phyloP scores from a whole-genome alignment of 2,797 vertebrate genomes.

The Perodicticus potto region DNA sequence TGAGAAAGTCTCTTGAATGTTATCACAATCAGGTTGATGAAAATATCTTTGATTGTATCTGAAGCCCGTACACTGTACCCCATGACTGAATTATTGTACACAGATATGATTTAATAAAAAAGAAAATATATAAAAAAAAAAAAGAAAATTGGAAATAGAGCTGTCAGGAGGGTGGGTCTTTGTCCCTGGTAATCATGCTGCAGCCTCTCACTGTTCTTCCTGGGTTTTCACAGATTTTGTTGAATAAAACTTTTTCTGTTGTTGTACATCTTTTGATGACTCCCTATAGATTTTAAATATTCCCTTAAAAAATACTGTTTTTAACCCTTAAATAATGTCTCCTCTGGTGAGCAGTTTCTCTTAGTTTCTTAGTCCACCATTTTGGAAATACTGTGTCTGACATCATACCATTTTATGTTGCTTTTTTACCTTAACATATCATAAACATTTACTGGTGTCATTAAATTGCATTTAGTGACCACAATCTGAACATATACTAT shows the following conservation, averaged over 20 bases:
- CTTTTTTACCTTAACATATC: background rate
- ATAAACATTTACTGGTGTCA: background rate
- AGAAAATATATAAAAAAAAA: too few relatives aligned
- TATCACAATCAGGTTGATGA: too few relatives aligned
- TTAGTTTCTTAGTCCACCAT: background rate
- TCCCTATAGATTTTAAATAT: background rate
- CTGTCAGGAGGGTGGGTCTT: background rate
- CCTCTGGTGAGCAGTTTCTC: background rate
- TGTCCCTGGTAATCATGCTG: background rate
- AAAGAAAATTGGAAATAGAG: background rate
- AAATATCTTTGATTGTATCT: too few relatives aligned
- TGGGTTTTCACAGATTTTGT: background rate
- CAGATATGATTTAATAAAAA: too few relatives aligned
- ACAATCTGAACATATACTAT: background rate
- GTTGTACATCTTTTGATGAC: background rate
- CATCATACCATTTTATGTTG: background rate
- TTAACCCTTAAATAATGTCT: background rate
- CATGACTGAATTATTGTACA: too few relatives aligned
- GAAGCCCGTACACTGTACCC: too few relatives aligned
- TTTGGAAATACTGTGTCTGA: background rate
- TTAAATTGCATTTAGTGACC: background rate
- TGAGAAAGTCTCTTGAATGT: too few relatives aligned
- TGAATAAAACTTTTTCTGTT: background rate
- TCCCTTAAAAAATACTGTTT: background rate
- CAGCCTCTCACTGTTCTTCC: background rate